Evolutionary conservation across 2,888 invertebrate species (phyloP).

Genomic region (Hirudinaria manillensis): DNA sequence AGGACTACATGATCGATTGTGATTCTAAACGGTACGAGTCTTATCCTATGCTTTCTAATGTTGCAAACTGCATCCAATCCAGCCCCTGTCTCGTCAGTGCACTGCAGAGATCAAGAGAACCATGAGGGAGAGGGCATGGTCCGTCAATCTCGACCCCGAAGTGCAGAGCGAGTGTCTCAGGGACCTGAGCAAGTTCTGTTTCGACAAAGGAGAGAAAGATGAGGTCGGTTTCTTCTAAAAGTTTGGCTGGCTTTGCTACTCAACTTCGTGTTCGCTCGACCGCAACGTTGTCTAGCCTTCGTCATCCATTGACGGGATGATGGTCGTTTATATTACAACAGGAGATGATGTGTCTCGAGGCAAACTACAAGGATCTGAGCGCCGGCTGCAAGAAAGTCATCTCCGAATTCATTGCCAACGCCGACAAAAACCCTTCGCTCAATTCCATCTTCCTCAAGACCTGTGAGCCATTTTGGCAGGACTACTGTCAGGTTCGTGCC

Average conservation of each 20-base stretch:
- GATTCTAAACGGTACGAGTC: too few relatives aligned
- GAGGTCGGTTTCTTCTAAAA: constrained; percentile 56
- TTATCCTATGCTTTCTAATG: too few relatives aligned
- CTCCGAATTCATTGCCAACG: constrained; percentile 76
- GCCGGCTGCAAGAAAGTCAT: constrained; percentile 68
- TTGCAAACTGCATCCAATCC: background rate
- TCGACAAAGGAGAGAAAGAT: constrained; percentile 67
- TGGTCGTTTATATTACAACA: constrained; percentile 38
- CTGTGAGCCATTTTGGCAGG: constrained; percentile 78
- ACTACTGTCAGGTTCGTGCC: constrained; percentile 70
- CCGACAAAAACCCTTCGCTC: constrained; percentile 77
- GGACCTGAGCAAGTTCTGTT: constrained; percentile 77
- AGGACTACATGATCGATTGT: too few relatives aligned
- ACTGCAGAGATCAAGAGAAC: constrained; percentile 73
- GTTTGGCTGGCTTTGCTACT: too few relatives aligned
- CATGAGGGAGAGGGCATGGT: constrained; percentile 84
- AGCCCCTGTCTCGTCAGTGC: constrained; percentile 58
- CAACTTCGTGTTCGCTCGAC: too few relatives aligned
- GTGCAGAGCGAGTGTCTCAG: constrained; percentile 82
- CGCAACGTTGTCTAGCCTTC: too few relatives aligned
- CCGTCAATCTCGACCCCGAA: constrained; percentile 86
- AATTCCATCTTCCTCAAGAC: constrained; percentile 78
- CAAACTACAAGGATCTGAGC: constrained; percentile 54
- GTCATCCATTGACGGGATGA: background rate
- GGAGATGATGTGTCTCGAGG: constrained; percentile 87